A percentile compares a stretch with the other conserved stretches of the same genome.
Evolutionary conservation across 2,888 invertebrate species (phyloP).

Genomic region (Timema podura): DNA sequence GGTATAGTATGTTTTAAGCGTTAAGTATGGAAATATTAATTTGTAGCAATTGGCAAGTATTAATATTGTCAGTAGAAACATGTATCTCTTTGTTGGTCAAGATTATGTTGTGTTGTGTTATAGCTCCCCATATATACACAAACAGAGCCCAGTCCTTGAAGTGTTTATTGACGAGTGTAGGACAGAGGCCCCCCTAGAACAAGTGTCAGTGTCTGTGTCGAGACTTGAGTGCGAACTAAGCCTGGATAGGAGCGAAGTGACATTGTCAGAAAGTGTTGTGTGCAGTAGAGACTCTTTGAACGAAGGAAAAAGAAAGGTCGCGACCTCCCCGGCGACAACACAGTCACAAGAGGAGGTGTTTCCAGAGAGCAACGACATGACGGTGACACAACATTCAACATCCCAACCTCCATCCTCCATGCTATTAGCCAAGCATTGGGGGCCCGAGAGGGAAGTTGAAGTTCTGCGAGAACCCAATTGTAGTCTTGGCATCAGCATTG

Average conservation of each 20-base stretch:
- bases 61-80: no score
- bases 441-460: slow-evolving; percentile 70
- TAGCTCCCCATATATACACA: slow-evolving; percentile 31
- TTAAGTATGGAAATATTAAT: no score
- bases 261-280: slow-evolving; percentile 18
- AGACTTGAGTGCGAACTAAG: not conserved
- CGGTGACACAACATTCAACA: slow-evolving; percentile 17
- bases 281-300: not conserved
- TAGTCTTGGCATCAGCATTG: slow-evolving; percentile 94
- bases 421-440: slow-evolving; percentile 73
- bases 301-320: no score
- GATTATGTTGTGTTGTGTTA: slow-evolving; percentile 19
- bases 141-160: no score
- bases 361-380: slow-evolving; percentile 17
- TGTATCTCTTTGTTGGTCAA: no score
- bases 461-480: slow-evolving; percentile 68
- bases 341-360: not conserved
- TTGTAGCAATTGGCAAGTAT: no score
- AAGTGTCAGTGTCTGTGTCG: not conserved
- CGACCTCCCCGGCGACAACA: slow-evolving; percentile 1
- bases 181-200: slow-evolving; percentile 16
- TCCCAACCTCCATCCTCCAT: slow-evolving; percentile 21
- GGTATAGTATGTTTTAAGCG: no score
- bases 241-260: not conserved
- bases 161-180: no score